Percentiles rank a stretch among this genome's conserved stretches.
phyloP scores from a whole-genome alignment of 2,888 invertebrate genomes.

The Colletes collaris region DNA sequence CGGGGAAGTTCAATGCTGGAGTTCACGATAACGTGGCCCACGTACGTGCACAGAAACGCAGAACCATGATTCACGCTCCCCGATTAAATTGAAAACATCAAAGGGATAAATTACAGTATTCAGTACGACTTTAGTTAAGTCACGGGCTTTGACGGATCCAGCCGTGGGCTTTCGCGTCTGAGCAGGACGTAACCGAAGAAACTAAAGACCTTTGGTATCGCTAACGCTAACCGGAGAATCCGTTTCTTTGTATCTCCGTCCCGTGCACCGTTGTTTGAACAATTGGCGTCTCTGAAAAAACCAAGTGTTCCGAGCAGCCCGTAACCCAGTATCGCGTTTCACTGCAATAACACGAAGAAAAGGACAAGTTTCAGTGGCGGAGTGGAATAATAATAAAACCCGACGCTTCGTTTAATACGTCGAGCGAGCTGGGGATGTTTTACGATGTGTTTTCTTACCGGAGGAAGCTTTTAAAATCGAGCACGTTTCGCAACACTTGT shows the following conservation, averaged over 20 bases:
- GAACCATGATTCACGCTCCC: too few relatives aligned
- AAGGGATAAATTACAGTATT: too few relatives aligned
- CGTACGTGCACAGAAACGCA: too few relatives aligned
- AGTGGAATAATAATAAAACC: constrained; percentile 8
- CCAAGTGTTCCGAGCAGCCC: constrained; percentile 3
- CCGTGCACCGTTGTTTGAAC: constrained; percentile 28
- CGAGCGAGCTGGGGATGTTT: not conserved
- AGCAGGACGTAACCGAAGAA: not conserved
- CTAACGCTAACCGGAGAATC: constrained; percentile 5
- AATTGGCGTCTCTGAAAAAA: constrained; percentile 19
- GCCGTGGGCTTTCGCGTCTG: too few relatives aligned
- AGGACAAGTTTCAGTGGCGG: not conserved
- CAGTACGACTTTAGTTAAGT: too few relatives aligned
- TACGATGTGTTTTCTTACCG: not conserved
- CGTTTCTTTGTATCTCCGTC: constrained; percentile 3
- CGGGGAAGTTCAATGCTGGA: too few relatives aligned
- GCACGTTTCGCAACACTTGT: not conserved
- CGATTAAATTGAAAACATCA: too few relatives aligned
- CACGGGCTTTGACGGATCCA: too few relatives aligned
- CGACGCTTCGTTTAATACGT: not conserved
- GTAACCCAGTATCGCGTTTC: not conserved
- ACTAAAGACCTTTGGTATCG: not conserved
- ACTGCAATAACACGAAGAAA: not conserved
- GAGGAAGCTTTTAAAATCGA: not conserved
- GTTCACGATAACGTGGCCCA: too few relatives aligned